phyloP scores from a whole-genome alignment of 2,113 vertebrate species.

The Syrmaticus mikado region DNA sequence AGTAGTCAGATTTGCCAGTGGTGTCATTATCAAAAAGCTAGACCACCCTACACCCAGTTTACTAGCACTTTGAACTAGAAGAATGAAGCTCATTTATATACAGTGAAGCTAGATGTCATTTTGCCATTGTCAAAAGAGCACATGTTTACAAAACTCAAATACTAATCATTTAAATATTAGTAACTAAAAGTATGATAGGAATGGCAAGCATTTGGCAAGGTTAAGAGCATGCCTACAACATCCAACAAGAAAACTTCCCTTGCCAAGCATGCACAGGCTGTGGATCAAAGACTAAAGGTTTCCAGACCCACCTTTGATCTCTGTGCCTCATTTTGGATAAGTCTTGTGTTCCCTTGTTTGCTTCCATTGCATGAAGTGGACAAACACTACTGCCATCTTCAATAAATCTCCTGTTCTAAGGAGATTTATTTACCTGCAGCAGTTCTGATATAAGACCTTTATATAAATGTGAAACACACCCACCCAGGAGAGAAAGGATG shows the following conservation, averaged over 20 bases:
- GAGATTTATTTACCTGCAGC: not conserved
- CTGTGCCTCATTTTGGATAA: not conserved
- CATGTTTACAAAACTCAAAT: not conserved
- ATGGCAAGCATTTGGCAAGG: not conserved
- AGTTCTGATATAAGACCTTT: not conserved
- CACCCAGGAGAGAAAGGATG: not conserved
- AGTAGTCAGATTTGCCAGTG: not conserved
- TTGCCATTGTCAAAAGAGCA: not conserved
- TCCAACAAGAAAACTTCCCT: not conserved
- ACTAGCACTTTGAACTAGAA: not conserved
- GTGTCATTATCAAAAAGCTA: not conserved
- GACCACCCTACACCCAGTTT: not conserved
- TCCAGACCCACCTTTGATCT: not conserved
- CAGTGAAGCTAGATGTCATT: not conserved
- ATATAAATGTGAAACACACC: fast-evolving
- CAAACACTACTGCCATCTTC: not conserved
- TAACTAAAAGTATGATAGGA: not conserved
- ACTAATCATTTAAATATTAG: not conserved
- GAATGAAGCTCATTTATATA: not conserved
- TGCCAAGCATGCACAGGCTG: not conserved
- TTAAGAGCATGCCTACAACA: not conserved
- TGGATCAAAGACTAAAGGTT: not conserved
- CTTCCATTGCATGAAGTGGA: not conserved
- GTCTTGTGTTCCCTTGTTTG: not conserved
- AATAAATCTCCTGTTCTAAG: not conserved